Evolutionary conservation across 2,888 invertebrate genomes (phyloP).

Genomic region (Tromatobia lineatoria): DNA sequence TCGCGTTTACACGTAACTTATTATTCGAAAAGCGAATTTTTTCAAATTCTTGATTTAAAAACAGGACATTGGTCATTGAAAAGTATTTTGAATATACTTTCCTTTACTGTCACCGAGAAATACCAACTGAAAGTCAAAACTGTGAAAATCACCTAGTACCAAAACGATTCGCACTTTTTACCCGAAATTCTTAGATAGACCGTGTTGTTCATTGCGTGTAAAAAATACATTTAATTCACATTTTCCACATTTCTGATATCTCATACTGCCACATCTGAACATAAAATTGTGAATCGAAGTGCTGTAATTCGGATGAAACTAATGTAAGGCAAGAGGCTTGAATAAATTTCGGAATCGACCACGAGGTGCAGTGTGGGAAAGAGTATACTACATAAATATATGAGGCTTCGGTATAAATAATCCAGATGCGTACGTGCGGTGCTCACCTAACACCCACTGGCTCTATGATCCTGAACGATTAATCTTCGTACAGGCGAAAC

Average conservation of each 20-base stretch:
- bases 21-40: too few species aligned
- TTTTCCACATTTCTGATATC: background rate
- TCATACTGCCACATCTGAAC: background rate
- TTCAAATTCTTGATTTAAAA: too few species aligned
- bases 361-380: conserved; percentile 2
- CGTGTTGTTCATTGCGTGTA: too few species aligned
- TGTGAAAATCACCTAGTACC: too few species aligned
- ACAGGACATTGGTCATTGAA: too few species aligned
- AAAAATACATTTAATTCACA: too few species aligned
- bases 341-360: conserved; percentile 59
- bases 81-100: too few species aligned
- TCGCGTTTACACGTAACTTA: too few species aligned
- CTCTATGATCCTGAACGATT: conserved; percentile 79
- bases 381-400: conserved; percentile 59
- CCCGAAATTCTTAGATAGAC: too few species aligned
- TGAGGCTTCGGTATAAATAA: conserved; percentile 62
- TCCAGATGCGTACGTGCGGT: conserved; percentile 69
- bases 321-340: conserved; percentile 15
- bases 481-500: conserved; percentile 77
- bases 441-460: conserved; percentile 75
- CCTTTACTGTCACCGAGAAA: too few species aligned
- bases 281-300: conserved; percentile 17
- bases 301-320: background rate
- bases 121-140: too few species aligned
- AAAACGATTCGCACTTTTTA: too few species aligned